Conservation (phyloP, 2,888 invertebrate species). For the Steromphala cineraria region DNA sequence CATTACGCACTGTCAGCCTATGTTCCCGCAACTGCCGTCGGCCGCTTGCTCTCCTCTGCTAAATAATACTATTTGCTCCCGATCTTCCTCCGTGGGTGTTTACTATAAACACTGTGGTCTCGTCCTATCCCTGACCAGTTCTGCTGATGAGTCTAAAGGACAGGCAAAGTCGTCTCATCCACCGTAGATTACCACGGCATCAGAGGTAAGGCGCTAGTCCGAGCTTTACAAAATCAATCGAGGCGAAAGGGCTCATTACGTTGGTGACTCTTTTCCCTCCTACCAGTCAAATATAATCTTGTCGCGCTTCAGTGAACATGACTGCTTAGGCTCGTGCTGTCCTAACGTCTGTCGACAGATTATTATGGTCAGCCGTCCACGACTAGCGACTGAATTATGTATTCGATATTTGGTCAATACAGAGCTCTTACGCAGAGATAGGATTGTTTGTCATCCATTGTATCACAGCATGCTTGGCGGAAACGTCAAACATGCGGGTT, state of each 20-base stretch:
- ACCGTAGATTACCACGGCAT: background rate
- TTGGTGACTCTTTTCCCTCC: conserved; percentile 5
- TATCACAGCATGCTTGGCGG: background rate
- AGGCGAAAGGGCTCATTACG: conserved; percentile 6
- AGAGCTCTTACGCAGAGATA: background rate
- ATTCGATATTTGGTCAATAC: background rate
- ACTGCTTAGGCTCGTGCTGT: background rate
- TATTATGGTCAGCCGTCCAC: background rate
- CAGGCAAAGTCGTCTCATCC: background rate
- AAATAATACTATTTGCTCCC: conserved; percentile 36
- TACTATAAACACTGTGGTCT: conserved; percentile 22
- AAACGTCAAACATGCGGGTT: background rate
- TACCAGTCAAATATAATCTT: conserved; percentile 13
- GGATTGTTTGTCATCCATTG: background rate
- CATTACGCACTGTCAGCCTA: conserved; percentile 30
- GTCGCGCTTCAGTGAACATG: background rate
- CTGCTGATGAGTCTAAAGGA: background rate
- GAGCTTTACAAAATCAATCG: background rate
- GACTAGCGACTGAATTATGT: background rate
- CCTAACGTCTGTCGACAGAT: background rate
- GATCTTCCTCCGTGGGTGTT: conserved; percentile 27
- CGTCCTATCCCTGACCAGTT: background rate
- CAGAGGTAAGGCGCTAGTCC: background rate
- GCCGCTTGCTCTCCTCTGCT: conserved; percentile 7
- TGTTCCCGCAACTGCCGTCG: background rate